A percentile compares a stretch with the other conserved stretches of the same genome.
These are phyloP conservation scores for Cyprinella venusta DNA, from an alignment of 2,797 vertebrate genomes.

Conservation along the genomic window DNA sequence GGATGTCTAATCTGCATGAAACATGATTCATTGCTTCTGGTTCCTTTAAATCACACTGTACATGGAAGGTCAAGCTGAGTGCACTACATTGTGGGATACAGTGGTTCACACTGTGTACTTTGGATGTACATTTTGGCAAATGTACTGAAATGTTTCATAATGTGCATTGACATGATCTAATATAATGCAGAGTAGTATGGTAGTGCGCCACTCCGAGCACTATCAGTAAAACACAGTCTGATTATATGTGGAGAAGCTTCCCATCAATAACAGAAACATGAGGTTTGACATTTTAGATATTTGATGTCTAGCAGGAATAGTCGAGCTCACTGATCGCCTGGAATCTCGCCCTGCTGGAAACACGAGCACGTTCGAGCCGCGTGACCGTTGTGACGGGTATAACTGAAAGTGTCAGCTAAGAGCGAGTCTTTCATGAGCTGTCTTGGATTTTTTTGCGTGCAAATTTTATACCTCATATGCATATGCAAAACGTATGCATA, in stretches of 20 bases:
- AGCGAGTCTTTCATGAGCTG: background rate
- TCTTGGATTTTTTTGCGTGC: background rate
- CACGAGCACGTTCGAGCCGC: constrained; percentile 27
- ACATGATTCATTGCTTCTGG: background rate
- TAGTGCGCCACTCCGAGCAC: too few species aligned
- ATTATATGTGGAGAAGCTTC: too few species aligned
- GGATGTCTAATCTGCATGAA: background rate
- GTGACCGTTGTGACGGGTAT: background rate
- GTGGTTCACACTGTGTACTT: too few species aligned
- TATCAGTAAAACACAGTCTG: too few species aligned
- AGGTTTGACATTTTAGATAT: too few species aligned
- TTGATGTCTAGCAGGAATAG: constrained; percentile 37
- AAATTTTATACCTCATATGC: background rate
- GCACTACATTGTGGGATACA: too few species aligned
- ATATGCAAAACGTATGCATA: constrained; percentile 4
- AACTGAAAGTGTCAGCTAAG: background rate
- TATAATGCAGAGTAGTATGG: background rate
- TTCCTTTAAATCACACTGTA: background rate
- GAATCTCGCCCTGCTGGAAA: constrained; percentile 68
- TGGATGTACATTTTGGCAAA: too few species aligned
- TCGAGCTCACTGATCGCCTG: constrained; percentile 9
- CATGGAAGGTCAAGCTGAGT: background rate
- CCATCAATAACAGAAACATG: background rate
- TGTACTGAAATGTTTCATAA: background rate
- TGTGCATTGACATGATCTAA: background rate